Conservation (phyloP, 2,888 invertebrate species). For the Dastarcus helophoroides region DNA sequence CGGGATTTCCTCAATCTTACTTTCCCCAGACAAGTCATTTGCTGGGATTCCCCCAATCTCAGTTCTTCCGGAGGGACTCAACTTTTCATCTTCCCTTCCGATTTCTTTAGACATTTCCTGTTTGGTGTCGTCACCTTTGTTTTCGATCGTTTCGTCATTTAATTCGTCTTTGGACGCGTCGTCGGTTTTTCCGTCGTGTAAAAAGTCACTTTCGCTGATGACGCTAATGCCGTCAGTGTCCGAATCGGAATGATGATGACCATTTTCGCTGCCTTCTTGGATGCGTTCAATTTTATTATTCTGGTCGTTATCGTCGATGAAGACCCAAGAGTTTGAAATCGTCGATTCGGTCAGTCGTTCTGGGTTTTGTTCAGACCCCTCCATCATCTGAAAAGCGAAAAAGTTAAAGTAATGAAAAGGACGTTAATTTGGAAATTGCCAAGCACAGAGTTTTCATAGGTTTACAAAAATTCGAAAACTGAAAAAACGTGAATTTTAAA, state of each 20-base stretch:
- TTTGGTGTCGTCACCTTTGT: constrained; percentile 2
- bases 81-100: not conserved
- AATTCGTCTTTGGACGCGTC: constrained; percentile 9
- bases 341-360: not conserved
- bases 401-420: not conserved
- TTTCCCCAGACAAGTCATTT: no score
- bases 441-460: not conserved
- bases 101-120: constrained; percentile 1
- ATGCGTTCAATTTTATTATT: no score
- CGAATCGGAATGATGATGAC: constrained; percentile 11
- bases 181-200: constrained; percentile 5
- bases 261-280: no score
- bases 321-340: constrained; percentile 1
- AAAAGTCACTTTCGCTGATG: constrained; percentile 18
- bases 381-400: not conserved
- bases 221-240: constrained; percentile 19
- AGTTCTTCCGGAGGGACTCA: not conserved
- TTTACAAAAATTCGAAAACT: no score
- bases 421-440: not conserved
- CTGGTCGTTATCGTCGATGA: no score
- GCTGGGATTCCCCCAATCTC: no score
- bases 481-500: no score
- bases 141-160: constrained; percentile 2
- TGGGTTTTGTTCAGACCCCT: not conserved
- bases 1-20: no score